Conservation (phyloP, 1,140 invertebrate genomes). For the Orchesella cincta region DNA sequence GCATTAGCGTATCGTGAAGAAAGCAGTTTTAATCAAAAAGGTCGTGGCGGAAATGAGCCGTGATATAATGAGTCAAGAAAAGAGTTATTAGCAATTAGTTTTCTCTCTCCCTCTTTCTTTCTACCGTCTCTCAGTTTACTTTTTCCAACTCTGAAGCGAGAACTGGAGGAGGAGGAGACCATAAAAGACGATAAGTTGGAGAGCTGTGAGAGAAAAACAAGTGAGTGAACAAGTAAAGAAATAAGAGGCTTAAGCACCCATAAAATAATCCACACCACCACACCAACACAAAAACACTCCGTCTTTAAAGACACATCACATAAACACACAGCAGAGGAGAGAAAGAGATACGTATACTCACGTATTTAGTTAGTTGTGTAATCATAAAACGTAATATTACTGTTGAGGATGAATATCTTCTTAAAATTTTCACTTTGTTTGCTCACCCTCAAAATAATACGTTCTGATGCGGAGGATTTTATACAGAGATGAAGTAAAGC, state of each 20-base stretch:
- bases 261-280: conserved; percentile 12
- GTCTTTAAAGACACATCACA: neutral
- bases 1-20: no score
- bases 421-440: no score
- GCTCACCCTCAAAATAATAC: no score
- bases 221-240: neutral
- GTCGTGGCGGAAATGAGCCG: conserved; percentile 26
- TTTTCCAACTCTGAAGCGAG: conserved; percentile 14
- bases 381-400: conserved; percentile 23
- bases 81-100: conserved; percentile 30
- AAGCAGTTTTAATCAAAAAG: conserved; percentile 26
- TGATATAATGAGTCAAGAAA: conserved; percentile 30
- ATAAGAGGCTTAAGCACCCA: conserved; percentile 29
- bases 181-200: neutral
- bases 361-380: no score
- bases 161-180: neutral
- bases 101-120: conserved; percentile 6
- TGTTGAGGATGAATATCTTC: neutral
- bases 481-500: no score
- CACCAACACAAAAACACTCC: neutral
- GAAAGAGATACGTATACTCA: neutral
- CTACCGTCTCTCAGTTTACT: neutral
- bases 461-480: no score
- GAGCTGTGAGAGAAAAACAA: neutral
- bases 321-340: neutral